Percentiles rank a stretch among this genome's conserved stretches.
Evolutionary conservation across 1,140 invertebrate species (phyloP).

Genomic region (Drosophila miranda): DNA sequence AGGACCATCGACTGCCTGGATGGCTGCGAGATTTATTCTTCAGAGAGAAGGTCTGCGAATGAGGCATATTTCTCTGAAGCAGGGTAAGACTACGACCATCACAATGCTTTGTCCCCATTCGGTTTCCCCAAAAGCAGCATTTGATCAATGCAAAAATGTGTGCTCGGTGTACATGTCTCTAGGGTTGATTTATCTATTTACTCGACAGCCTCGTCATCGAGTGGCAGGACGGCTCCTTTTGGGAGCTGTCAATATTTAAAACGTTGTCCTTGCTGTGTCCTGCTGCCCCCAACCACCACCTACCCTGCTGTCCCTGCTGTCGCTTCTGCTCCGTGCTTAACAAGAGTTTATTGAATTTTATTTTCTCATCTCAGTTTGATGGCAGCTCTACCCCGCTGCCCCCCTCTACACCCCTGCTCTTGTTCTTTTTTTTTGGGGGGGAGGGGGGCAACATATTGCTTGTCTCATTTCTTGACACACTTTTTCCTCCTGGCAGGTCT

Average conservation of each 20-base stretch:
- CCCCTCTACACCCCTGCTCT: too few species aligned
- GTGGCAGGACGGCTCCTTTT: slow-evolving; percentile 13
- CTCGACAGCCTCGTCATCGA: slow-evolving; percentile 50
- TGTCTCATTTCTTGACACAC: slow-evolving; percentile 47
- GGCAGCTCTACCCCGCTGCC: slow-evolving; percentile 12
- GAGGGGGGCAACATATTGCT: slow-evolving; percentile 59
- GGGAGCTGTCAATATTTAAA: slow-evolving; percentile 77
- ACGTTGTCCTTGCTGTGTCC: slow-evolving; percentile 69
- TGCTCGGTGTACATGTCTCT: slow-evolving; percentile 70
- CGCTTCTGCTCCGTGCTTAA: slow-evolving; percentile 66
- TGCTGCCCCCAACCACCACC: neutral
- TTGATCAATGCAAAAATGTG: slow-evolving; percentile 76
- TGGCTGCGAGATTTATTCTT: too few species aligned
- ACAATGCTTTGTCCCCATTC: slow-evolving; percentile 48
- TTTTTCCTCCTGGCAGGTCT: slow-evolving; percentile 19
- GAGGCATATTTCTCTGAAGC: too few species aligned
- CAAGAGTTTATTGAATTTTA: slow-evolving; percentile 81
- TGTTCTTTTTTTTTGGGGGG: slow-evolving; percentile 15
- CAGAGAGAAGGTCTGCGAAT: too few species aligned
- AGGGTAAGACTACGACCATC: slow-evolving; percentile 42
- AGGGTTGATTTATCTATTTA: slow-evolving; percentile 81
- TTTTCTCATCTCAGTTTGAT: slow-evolving; percentile 80
- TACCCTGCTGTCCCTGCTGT: neutral
- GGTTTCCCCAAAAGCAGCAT: slow-evolving; percentile 21
- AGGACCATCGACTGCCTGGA: too few species aligned